Base-by-base conservation (phyloP, 53 echinoderm and acorn worm genomes). In the Luidia sarsii region DNA sequence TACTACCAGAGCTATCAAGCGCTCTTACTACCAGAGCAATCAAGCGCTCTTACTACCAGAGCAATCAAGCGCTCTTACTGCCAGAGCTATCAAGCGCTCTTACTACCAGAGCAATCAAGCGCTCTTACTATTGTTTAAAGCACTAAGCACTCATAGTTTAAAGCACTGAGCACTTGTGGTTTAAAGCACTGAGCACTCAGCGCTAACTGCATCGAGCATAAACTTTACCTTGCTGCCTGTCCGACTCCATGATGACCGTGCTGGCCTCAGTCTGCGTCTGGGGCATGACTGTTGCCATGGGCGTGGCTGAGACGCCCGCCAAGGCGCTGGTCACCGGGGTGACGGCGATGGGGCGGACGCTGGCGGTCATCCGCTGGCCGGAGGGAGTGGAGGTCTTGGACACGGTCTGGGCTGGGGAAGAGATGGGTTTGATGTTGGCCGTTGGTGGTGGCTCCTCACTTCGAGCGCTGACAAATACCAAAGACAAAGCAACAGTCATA, bases 281-380 rank as follows among this genome's bases (percentile, higher is more conserved):
- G 5, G 97, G 97, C 94, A 97, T 97, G 64, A 97, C 97, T 1
- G 97, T 97, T 50, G 97, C 97, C 91, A 90, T 97, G 84, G 94
- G 93, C n/a, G 93, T 93, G 13, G 94, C 91, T 18, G 86, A 85
- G 39, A 75, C 80, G 24, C 71, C 51, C n/a, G 83, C 83, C 16
- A 87, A 84, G 7, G 91, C 88, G 35, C 85, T 89, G 22, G 82
- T 86, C 7, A 89, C 85, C 25, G 92, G 87, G 39, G 93, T 97
- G 54, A 94, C 94, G 0, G 97, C 94, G 22, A 97, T 97, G 55
- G 97, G 97, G 10, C 97, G 86, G 65, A 97, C 91, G 67, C 97
- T 97, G 82, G 97, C 97, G 1, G 97, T 97, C 50, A 87, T 80
- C 24, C 81, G 74, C 34, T 67, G 75, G 23, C 89, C 82, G 11